Evolutionary conservation across 2,888 invertebrate genomes (phyloP).

Genomic region (Thumatha senex): DNA sequence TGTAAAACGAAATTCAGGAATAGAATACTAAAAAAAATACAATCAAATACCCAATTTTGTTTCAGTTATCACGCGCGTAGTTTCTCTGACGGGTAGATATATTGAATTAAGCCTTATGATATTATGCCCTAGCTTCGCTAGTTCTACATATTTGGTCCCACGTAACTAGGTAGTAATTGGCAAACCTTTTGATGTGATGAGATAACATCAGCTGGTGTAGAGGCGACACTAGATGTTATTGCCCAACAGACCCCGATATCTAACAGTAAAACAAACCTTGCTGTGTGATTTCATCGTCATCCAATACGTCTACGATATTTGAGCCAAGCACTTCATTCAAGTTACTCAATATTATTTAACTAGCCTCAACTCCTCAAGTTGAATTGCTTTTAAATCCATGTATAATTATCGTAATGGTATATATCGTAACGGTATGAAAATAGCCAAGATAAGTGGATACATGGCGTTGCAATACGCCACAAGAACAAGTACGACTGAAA

Average conservation of each 20-base stretch:
- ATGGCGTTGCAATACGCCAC: slow-evolving; percentile 8
- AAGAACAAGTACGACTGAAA: background rate
- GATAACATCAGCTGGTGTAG: too few species aligned
- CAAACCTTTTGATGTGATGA: too few species aligned
- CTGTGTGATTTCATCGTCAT: background rate
- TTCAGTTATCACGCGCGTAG: too few species aligned
- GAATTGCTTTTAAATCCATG: slow-evolving; percentile 4
- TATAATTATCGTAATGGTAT: slow-evolving; percentile 8
- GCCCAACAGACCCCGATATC: too few species aligned
- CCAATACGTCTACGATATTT: background rate
- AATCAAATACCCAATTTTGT: too few species aligned
- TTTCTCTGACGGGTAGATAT: too few species aligned
- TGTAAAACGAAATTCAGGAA: slow-evolving; percentile 1
- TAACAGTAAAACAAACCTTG: background rate
- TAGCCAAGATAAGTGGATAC: slow-evolving; percentile 4
- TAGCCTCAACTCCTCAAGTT: background rate
- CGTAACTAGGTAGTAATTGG: too few species aligned
- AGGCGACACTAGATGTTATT: too few species aligned
- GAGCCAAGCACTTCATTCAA: background rate
- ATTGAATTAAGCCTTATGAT: too few species aligned
- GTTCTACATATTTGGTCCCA: too few species aligned
- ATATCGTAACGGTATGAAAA: slow-evolving; percentile 9
- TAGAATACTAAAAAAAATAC: background rate
- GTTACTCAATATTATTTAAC: slow-evolving; percentile 2
- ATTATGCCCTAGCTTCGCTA: too few species aligned